phyloP scores from a whole-genome alignment of 2,113 vertebrate species.

The Amblyopsis rosae region DNA sequence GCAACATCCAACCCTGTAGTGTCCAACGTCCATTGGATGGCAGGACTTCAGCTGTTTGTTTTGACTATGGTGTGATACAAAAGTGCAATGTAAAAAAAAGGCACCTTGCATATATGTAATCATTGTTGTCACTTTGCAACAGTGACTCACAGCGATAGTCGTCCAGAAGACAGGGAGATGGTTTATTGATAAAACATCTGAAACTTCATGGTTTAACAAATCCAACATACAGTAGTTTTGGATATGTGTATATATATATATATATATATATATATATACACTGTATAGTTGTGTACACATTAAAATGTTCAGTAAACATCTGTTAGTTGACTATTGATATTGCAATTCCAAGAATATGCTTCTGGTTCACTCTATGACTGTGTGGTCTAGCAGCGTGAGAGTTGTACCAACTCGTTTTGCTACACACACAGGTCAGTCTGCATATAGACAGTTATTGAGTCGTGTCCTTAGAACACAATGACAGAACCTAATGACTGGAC shows the following conservation, averaged over 20 bases:
- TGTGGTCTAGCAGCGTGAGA: conserved; percentile 15
- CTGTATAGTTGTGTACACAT: conserved; percentile 2
- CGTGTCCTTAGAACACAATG: not conserved
- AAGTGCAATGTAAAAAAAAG: conserved; percentile 37
- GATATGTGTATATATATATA: not conserved
- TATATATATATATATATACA: not conserved
- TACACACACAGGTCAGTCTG: conserved; percentile 17
- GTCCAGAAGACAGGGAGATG: not conserved
- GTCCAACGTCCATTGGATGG: conserved; percentile 46
- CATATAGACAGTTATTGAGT: not conserved
- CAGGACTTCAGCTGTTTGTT: conserved; percentile 33
- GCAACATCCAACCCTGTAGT: conserved; percentile 37
- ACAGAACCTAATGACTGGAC: not conserved
- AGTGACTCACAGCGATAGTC: not conserved
- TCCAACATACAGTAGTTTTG: too few relatives aligned
- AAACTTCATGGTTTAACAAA: not conserved
- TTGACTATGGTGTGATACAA: conserved; percentile 33
- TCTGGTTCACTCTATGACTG: conserved; percentile 8
- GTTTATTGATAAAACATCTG: not conserved
- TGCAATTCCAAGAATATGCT: not conserved
- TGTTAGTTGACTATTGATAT: not conserved
- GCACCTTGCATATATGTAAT: conserved; percentile 26
- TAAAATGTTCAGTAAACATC: not conserved
- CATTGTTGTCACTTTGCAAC: conserved; percentile 28
- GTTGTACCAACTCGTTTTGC: conserved; percentile 27